phyloP scores from a whole-genome alignment of 92 coral and sea anemone species.

The Ricordea florida region DNA sequence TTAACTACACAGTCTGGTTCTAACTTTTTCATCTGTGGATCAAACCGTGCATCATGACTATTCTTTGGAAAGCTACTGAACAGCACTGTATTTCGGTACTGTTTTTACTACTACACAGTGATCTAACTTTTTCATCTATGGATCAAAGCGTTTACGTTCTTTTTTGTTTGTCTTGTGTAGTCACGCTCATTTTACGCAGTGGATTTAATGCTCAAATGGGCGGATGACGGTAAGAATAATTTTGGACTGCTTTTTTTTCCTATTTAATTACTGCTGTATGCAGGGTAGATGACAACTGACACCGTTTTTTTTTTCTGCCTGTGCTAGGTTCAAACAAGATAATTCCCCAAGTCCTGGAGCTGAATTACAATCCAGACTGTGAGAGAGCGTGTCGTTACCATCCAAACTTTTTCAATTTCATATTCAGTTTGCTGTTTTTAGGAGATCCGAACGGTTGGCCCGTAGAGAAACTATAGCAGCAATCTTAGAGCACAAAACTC shows the following conservation, averaged over 20 bases:
- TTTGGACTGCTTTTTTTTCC: background rate
- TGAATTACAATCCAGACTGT: slow-evolving; percentile 91
- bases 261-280: background rate
- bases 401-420: slow-evolving; percentile 82
- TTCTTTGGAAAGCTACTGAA: no score
- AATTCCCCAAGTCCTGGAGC: slow-evolving; percentile 86
- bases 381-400: slow-evolving; percentile 78
- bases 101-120: background rate
- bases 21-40: no score
- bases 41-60: no score
- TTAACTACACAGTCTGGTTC: no score
- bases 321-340: slow-evolving; percentile 84
- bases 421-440: slow-evolving; percentile 83
- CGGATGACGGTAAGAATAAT: slow-evolving; percentile 83
- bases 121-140: background rate
- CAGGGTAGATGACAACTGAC: background rate
- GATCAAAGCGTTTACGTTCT: background rate
- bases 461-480: slow-evolving; percentile 48
- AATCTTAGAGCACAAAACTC: no score
- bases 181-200: slow-evolving; percentile 95
- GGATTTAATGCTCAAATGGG: slow-evolving; percentile 99
- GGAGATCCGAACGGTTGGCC: slow-evolving; percentile 91
- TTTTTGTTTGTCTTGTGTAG: slow-evolving; percentile 33
- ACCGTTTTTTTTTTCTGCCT: background rate
- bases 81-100: no score